Percentiles rank a stretch among this genome's conserved stretches.
Evolutionary conservation across 2,113 vertebrate species (phyloP).

Genomic region (Poicephalus meyeri): DNA sequence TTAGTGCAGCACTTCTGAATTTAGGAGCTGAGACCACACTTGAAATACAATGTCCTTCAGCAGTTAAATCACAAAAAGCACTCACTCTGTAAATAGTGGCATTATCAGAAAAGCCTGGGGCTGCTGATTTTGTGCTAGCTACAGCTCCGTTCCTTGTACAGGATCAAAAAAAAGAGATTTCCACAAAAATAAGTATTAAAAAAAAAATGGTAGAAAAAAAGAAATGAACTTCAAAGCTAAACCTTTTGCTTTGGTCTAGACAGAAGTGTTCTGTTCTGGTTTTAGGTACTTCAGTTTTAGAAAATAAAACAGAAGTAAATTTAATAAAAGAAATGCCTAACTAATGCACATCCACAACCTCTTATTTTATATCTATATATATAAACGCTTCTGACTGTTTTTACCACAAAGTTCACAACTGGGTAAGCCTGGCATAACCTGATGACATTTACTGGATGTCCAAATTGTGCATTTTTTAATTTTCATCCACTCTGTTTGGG

Average conservation of each 20-base stretch:
- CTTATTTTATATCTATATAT: neutral
- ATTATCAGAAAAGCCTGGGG: neutral
- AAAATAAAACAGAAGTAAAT: neutral
- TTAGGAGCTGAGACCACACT: constrained; percentile 3
- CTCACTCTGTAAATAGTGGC: neutral
- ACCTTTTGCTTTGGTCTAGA: neutral
- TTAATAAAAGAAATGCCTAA: neutral
- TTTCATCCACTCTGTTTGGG: neutral
- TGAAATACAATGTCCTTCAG: neutral
- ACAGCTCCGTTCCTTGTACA: neutral
- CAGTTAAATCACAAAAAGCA: neutral
- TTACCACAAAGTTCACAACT: neutral
- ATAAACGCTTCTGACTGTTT: neutral
- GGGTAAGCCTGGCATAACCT: neutral
- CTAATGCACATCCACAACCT: neutral
- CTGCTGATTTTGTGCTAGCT: neutral
- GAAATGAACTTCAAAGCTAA: neutral
- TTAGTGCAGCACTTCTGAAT: neutral
- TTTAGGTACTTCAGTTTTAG: neutral
- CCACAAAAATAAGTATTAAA: neutral
- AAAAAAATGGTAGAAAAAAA: neutral
- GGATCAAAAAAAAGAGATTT: neutral
- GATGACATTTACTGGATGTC: neutral
- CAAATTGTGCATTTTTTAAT: neutral
- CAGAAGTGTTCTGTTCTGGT: neutral